phyloP scores from a whole-genome alignment of 2,888 invertebrate genomes.

The Sympetrum striolatum region DNA sequence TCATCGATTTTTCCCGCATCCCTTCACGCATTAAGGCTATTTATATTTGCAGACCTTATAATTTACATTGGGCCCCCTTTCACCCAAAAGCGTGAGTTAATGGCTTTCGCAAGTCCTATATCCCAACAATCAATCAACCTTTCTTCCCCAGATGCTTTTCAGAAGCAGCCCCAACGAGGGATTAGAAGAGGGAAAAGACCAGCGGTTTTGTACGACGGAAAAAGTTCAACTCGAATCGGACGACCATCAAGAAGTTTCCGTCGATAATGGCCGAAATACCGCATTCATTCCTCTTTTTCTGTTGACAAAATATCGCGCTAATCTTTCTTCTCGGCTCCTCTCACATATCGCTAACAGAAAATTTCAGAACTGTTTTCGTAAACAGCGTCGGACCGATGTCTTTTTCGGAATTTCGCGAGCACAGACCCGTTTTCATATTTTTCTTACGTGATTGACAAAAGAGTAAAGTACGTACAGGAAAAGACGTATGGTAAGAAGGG shows the following conservation, averaged over 20 bases:
- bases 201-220: background rate
- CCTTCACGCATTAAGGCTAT: background rate
- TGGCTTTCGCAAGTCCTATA: conserved; percentile 19
- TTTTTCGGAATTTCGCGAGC: too few relatives aligned
- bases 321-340: background rate
- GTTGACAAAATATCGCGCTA: background rate
- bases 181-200: background rate
- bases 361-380: too few relatives aligned
- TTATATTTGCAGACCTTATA: conserved; percentile 7
- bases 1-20: background rate
- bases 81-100: conserved; percentile 9
- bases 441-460: too few relatives aligned
- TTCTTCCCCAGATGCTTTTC: conserved; percentile 19
- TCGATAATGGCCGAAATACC: background rate
- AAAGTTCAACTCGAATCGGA: background rate
- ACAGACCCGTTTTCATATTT: too few relatives aligned
- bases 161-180: background rate
- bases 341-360: too few relatives aligned
- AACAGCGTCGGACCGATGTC: too few relatives aligned
- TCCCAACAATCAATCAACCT: conserved; percentile 14
- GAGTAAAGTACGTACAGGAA: too few relatives aligned
- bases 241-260: background rate
- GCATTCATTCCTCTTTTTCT: background rate
- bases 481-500: too few relatives aligned
- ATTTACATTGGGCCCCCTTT: background rate